These are phyloP conservation scores for Mesocentrotus franciscanus DNA, from an alignment of 53 echinoderm and acorn worm genomes.

Conservation along the genomic window DNA sequence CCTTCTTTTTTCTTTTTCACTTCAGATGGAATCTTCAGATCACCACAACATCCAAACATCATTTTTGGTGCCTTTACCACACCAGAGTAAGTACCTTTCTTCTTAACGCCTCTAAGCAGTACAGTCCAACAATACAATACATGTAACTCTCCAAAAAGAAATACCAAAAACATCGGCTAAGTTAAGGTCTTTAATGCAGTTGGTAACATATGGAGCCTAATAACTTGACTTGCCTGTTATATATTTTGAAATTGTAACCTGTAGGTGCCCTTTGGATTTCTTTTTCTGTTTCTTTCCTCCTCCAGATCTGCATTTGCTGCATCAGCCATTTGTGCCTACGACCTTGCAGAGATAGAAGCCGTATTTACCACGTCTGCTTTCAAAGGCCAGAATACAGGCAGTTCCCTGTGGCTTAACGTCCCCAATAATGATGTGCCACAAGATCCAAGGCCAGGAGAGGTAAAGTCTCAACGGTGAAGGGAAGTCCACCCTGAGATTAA, in stretches of 20 bases:
- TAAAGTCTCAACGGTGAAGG: not conserved
- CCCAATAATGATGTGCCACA: constrained; percentile 3
- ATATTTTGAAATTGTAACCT: too few relatives aligned
- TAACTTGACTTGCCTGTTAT: too few relatives aligned
- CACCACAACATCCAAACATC: constrained; percentile 42
- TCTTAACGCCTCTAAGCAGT: not conserved
- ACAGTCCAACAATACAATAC: too few relatives aligned
- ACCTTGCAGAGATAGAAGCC: constrained; percentile 44
- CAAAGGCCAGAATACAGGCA: not conserved
- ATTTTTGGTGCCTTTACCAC: constrained; percentile 86
- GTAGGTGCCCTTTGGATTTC: not conserved
- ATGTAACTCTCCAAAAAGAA: too few relatives aligned
- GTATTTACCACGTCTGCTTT: constrained; percentile 24
- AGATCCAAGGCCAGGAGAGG: constrained; percentile 45
- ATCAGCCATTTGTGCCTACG: constrained; percentile 61
- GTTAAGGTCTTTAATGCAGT: too few relatives aligned
- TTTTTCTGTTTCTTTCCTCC: not conserved
- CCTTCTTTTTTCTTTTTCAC: constrained; percentile 26
- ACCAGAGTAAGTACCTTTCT: constrained; percentile 72
- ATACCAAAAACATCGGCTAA: too few relatives aligned
- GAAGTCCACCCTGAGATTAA: too few relatives aligned
- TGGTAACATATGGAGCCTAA: too few relatives aligned
- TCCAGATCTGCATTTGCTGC: constrained; percentile 24
- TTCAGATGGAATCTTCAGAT: constrained; percentile 76
- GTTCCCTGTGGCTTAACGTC: constrained; percentile 51